Evolutionary conservation across 2,797 vertebrate species (phyloP).

Genomic region (Hippopotamyrus pictus): DNA sequence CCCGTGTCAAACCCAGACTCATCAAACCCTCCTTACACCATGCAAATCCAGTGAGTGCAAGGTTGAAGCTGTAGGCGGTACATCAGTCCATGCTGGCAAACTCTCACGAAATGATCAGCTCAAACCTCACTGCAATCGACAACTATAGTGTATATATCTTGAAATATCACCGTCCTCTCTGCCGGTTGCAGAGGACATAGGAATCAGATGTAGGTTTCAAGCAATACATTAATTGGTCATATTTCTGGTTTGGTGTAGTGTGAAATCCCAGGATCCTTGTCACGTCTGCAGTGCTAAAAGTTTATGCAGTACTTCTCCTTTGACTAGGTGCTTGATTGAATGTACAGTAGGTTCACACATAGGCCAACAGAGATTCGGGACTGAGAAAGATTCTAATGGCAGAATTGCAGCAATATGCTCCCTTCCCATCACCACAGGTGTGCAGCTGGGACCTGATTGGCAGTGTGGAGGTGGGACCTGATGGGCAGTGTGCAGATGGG

Average conservation of each 20-base stretch:
- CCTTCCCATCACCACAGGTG: background rate
- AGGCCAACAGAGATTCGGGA: background rate
- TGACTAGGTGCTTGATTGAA: background rate
- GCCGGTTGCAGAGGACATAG: background rate
- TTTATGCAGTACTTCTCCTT: background rate
- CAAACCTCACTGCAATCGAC: background rate
- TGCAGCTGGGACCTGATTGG: background rate
- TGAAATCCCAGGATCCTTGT: background rate
- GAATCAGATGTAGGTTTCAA: background rate
- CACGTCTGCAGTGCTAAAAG: background rate
- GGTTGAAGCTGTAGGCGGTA: slow-evolving; percentile 23
- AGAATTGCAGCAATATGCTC: background rate
- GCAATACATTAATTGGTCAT: background rate
- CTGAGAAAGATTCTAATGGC: background rate
- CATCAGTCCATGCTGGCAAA: slow-evolving; percentile 17
- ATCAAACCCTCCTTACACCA: slow-evolving; percentile 31
- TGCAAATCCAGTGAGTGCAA: slow-evolving; percentile 36
- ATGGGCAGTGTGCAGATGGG: background rate
- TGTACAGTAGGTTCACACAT: background rate
- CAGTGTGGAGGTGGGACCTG: background rate
- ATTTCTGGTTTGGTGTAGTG: background rate
- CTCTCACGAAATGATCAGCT: slow-evolving; percentile 11
- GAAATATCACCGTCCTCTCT: background rate
- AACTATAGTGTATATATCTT: background rate
- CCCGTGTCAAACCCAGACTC: slow-evolving; percentile 22